Evolutionary conservation across 2,113 vertebrate genomes (phyloP).

Genomic region (Smithornis capensis): DNA sequence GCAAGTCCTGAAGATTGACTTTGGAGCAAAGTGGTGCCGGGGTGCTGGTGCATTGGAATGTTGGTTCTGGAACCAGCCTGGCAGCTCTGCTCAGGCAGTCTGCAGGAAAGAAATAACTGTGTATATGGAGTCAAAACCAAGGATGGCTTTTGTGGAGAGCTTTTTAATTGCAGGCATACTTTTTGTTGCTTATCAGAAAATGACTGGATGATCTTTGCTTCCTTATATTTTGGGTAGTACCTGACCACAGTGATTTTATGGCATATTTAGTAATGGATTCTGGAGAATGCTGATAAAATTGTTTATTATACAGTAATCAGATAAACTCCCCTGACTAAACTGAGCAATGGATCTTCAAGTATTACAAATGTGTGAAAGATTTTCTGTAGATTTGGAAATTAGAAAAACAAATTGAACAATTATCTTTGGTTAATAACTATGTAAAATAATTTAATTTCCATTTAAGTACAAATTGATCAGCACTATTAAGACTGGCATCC

Average conservation of each 20-base stretch:
- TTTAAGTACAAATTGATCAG: background rate
- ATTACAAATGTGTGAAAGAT: background rate
- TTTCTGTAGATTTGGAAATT: background rate
- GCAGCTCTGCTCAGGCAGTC: background rate
- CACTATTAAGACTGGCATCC: background rate
- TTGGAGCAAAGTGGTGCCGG: background rate
- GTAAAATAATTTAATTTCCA: background rate
- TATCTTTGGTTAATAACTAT: background rate
- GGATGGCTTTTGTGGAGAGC: background rate
- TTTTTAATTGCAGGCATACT: background rate
- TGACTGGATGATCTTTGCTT: background rate
- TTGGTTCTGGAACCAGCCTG: background rate
- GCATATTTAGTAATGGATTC: background rate
- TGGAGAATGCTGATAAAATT: background rate
- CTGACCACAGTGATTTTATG: background rate
- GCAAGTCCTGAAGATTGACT: background rate
- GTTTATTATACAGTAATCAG: background rate
- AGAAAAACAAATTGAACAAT: background rate
- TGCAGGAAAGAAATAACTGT: background rate
- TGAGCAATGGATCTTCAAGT: background rate
- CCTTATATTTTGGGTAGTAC: background rate
- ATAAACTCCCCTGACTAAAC: background rate
- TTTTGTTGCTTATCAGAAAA: background rate
- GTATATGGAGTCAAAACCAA: background rate
- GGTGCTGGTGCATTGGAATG: accelerated